Conservation (phyloP, 2,888 invertebrate species). For the Rhagonycha fulva region DNA sequence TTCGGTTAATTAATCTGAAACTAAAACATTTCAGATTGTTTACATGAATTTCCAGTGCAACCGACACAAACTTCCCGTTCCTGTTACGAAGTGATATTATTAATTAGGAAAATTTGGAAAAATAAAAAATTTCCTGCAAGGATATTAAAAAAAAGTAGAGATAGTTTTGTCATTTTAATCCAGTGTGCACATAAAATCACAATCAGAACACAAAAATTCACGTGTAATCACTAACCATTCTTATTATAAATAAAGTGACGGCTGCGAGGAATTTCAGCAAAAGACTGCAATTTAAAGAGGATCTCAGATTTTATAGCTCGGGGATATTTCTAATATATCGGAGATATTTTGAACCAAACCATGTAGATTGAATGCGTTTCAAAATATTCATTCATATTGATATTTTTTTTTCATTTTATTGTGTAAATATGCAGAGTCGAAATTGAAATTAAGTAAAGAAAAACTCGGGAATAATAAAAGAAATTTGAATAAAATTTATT, state of each 20-base stretch:
- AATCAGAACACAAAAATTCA: slow-evolving; percentile 7
- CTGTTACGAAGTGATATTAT: background rate
- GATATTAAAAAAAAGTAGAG: background rate
- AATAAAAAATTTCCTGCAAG: background rate
- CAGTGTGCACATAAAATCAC: background rate
- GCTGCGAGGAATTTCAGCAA: slow-evolving; percentile 15
- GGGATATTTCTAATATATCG: slow-evolving; percentile 17
- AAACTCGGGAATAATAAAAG: background rate
- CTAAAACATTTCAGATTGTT: background rate
- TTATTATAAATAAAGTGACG: slow-evolving; percentile 1
- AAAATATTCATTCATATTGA: background rate
- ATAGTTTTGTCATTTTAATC: background rate
- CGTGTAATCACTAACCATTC: slow-evolving; percentile 16
- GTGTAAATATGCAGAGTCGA: background rate
- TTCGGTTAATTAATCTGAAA: background rate
- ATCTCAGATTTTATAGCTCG: slow-evolving; percentile 11
- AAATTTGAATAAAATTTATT: background rate
- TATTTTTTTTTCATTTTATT: background rate
- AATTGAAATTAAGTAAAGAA: background rate
- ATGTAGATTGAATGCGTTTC: slow-evolving; percentile 8
- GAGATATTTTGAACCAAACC: slow-evolving; percentile 18
- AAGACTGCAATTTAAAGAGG: slow-evolving; percentile 19
- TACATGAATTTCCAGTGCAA: background rate
- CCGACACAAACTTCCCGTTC: background rate
- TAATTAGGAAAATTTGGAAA: background rate